phyloP scores from a whole-genome alignment of 2,888 invertebrate species.

The Allygus modestus region DNA sequence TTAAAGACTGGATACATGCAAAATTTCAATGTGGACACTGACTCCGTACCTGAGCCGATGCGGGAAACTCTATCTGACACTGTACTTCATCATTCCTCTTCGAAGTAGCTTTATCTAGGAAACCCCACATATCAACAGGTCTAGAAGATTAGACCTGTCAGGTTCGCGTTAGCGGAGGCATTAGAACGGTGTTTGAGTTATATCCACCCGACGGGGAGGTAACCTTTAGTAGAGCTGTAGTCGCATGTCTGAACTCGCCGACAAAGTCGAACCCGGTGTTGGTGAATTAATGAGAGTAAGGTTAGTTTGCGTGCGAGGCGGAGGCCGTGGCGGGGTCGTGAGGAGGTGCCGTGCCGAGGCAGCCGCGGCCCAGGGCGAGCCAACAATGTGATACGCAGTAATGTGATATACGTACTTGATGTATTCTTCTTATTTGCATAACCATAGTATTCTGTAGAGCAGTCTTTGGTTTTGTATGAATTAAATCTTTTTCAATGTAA shows the following conservation, averaged over 20 bases:
- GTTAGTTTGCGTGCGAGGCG: background rate
- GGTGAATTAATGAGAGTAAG: constrained; percentile 31
- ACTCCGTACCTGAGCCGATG: too few relatives aligned
- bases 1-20: too few relatives aligned
- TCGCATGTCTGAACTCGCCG: constrained; percentile 1
- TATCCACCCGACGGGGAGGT: background rate
- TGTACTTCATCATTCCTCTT: too few relatives aligned
- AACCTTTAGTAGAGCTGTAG: constrained; percentile 3
- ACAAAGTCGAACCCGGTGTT: constrained; percentile 18
- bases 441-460: too few relatives aligned
- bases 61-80: too few relatives aligned
- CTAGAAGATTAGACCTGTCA: constrained; percentile 2
- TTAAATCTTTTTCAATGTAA: too few relatives aligned
- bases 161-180: background rate
- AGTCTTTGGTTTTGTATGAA: too few relatives aligned
- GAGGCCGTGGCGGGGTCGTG: background rate
- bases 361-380: background rate
- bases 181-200: background rate
- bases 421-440: too few relatives aligned
- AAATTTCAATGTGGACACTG: too few relatives aligned
- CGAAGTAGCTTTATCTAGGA: too few relatives aligned
- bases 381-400: background rate
- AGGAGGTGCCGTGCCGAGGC: background rate
- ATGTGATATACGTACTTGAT: too few relatives aligned
- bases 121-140: background rate